These are phyloP conservation scores for Tapirus indicus DNA, from an alignment of 2,797 vertebrate species.

Conservation along the genomic window DNA sequence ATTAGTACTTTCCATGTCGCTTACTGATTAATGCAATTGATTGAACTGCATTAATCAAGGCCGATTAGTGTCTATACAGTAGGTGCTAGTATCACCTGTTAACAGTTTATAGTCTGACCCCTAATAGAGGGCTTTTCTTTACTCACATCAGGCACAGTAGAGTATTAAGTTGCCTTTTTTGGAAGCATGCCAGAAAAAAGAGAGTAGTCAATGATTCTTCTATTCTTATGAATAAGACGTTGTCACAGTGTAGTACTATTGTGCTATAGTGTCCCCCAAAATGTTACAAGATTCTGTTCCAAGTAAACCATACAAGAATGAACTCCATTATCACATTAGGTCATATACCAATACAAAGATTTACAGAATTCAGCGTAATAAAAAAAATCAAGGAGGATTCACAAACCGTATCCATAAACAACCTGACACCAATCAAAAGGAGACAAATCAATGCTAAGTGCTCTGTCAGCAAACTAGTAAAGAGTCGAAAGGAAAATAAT, in stretches of 20 bases:
- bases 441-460: neutral
- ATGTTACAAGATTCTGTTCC: constrained; percentile 30
- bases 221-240: constrained; percentile 69
- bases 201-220: constrained; percentile 65
- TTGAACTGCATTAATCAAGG: neutral
- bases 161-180: constrained; percentile 54
- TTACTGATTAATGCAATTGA: constrained; percentile 12
- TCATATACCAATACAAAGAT: neutral
- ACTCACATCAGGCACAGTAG: neutral
- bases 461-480: neutral
- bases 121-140: constrained; percentile 32
- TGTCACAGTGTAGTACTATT: constrained; percentile 59
- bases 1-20: neutral
- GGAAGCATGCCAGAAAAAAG: neutral
- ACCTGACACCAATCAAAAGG: neutral
- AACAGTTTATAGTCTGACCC: neutral
- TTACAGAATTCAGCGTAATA: constrained; percentile 32
- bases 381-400: neutral
- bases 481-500: neutral
- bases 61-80: neutral
- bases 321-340: neutral
- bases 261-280: neutral
- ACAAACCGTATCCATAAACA: neutral
- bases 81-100: neutral
- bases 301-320: neutral